Conservation (phyloP, 2,113 vertebrate genomes). For the Glareola pratincola region DNA sequence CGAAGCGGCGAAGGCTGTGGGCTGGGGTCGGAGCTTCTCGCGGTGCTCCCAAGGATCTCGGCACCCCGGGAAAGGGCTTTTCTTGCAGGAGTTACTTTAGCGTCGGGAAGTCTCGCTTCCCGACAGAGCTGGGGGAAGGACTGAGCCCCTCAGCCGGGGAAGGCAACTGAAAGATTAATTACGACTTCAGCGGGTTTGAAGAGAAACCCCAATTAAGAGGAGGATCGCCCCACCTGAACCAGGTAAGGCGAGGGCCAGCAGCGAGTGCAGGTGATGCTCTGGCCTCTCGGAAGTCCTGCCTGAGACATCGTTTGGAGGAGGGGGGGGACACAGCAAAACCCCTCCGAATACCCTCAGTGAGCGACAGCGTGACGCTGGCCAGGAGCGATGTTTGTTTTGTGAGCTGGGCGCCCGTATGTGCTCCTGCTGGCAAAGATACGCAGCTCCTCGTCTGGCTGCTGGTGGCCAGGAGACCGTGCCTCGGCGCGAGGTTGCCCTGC, state of each 20-base stretch:
- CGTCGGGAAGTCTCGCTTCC: accelerated
- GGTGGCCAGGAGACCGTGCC: background rate
- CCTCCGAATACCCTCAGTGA: background rate
- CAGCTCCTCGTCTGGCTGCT: background rate
- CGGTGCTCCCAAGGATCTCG: background rate
- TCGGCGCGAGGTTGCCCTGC: background rate
- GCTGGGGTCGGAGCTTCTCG: background rate
- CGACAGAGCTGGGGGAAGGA: background rate
- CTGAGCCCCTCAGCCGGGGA: background rate
- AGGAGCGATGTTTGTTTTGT: no score
- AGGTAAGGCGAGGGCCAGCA: background rate
- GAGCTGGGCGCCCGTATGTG: background rate
- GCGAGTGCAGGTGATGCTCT: background rate
- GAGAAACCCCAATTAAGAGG: background rate
- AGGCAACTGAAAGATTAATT: background rate
- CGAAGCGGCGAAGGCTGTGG: background rate
- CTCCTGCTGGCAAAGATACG: background rate
- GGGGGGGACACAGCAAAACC: accelerated
- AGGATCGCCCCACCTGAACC: background rate
- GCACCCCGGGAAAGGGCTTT: background rate
- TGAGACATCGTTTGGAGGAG: background rate
- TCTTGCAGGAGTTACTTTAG: background rate
- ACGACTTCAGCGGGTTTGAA: background rate
- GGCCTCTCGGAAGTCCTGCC: no score
- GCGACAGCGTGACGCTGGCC: accelerated